Percentiles rank a stretch among this genome's conserved stretches.
Evolutionary conservation across 1,140 invertebrate genomes (phyloP).

Genomic region (Drosophila auraria): DNA sequence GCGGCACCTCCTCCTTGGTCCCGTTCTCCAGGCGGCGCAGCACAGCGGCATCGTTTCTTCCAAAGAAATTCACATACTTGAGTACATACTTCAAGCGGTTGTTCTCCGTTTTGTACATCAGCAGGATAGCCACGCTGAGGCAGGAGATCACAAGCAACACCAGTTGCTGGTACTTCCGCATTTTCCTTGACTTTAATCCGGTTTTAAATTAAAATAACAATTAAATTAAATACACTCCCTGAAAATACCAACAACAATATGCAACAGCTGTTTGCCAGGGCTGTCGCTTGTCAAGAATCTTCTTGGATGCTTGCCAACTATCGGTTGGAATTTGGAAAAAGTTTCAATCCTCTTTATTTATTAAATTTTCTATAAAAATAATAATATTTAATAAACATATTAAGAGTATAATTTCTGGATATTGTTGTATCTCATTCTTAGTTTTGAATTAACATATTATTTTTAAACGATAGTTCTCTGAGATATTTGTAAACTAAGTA

Average conservation of each 20-base stretch:
- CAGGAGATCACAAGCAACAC: conserved; percentile 87
- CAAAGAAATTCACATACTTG: conserved; percentile 90
- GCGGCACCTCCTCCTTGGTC: conserved; percentile 59
- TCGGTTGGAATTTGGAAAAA: neutral
- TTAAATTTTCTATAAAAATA: neutral
- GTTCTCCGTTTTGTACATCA: conserved; percentile 91
- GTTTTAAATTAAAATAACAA: conserved; percentile 21
- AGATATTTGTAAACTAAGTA: neutral
- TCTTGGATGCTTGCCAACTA: neutral
- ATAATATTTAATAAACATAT: neutral
- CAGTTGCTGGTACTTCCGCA: conserved; percentile 90
- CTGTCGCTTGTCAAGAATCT: neutral
- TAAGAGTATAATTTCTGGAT: no score
- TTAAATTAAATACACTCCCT: conserved; percentile 29
- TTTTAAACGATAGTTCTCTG: neutral
- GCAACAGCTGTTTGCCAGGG: conserved; percentile 22
- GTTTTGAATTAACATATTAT: no score
- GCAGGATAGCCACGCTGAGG: conserved; percentile 87
- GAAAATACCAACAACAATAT: conserved; percentile 6
- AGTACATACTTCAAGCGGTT: conserved; percentile 89
- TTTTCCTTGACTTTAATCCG: conserved; percentile 62
- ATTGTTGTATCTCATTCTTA: no score
- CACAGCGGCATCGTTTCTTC: conserved; percentile 83
- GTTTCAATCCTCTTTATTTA: neutral
- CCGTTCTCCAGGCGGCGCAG: conserved; percentile 71